These are phyloP conservation scores for Rallus crepitans DNA, from an alignment of 2,797 vertebrate genomes.

Conservation along the genomic window DNA sequence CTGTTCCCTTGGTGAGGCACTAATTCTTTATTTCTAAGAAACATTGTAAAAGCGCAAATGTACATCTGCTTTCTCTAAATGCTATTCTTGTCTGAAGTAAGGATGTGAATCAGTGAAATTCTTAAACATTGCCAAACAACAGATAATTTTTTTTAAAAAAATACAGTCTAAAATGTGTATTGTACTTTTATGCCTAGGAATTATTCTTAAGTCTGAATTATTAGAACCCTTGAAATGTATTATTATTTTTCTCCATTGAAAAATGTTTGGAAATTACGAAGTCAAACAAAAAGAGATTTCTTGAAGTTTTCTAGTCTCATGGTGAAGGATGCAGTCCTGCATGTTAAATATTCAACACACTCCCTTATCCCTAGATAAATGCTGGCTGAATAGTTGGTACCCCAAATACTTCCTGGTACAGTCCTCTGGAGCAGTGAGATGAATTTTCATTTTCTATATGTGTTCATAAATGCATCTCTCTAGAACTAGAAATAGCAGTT, in stretches of 20 bases:
- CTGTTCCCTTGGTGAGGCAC: not conserved
- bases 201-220: not conserved
- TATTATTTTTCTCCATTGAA: not conserved
- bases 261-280: not conserved
- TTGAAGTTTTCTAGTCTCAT: not conserved
- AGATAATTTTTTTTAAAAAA: not conserved
- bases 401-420: not conserved
- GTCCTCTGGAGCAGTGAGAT: rapidly evolving
- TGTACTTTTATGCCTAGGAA: not conserved
- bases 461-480: not conserved
- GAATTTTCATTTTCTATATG: not conserved
- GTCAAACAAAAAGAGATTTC: not conserved
- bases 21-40: not conserved
- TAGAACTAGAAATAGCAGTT: not conserved
- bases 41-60: not conserved
- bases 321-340: not conserved
- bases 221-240: not conserved
- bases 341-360: not conserved
- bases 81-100: not conserved
- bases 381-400: not conserved
- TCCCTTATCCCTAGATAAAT: not conserved
- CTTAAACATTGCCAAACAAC: not conserved
- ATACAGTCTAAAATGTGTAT: not conserved
- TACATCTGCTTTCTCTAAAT: not conserved
- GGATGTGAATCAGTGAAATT: not conserved